Evolutionary conservation across 1,140 invertebrate species (phyloP), one percentile per base, ranked within the genome.

Genomic region (Nylanderia fulva): DNA sequence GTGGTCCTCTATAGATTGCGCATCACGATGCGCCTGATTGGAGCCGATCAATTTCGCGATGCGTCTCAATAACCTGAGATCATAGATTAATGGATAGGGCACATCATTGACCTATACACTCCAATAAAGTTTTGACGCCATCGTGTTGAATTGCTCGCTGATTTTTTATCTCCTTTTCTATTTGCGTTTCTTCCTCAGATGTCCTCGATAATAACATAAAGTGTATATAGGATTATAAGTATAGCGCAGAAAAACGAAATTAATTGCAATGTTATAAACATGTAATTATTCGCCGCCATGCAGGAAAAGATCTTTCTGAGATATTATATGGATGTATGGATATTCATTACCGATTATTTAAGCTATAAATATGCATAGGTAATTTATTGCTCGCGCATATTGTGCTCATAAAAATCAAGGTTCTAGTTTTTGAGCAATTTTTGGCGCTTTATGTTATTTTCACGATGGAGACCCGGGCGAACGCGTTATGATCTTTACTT

Each of bases 401-500:
- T 29, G 9, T 11, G 77, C 48, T 71, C 29, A 24, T 80, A 80
- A 80, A 80, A 80, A 58, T 66, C 61, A 66, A 54, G 61, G 13
- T 56, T 11, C 15, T 2, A 24, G 24, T 13, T 71, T 42, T 71
- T 6, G 11, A 71, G 2, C 15, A 36, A 24, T 7, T 69, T 6
- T 56, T 27, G 13, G n/a, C 15, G 48, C n/a, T 66, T 66, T 66
- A 36, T 79, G 39, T 79, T 80, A 29, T 80, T 56, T 58, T 56
- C 18, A 33, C 13, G 24, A 66, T 36, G 27, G n/a, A n/a, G n/a
- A n/a, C 5, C 21, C 21, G 71, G 36, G 42, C 60, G 60, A 56
- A 88, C 54, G 15, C 45, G 86, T 71, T 79, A 58, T 29, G 15
- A 84, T 36, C 15, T 80, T 69, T 27, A 54, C 54, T 60, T 48